Evolutionary conservation across 2,797 vertebrate genomes (phyloP).

Genomic region (Neopelma chrysocephalum): DNA sequence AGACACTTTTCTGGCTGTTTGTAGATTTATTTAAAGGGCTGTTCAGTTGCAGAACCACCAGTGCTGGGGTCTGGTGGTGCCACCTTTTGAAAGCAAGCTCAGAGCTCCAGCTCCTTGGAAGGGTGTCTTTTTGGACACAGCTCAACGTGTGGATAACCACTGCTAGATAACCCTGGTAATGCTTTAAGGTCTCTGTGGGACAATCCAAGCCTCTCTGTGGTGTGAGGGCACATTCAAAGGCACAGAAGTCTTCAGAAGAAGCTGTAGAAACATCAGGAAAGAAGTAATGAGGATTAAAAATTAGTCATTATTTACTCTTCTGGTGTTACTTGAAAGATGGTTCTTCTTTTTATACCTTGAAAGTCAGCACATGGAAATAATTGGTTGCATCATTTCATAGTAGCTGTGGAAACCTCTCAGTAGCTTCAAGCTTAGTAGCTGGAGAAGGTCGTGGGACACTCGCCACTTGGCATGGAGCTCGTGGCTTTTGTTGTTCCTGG

Average conservation of each 20-base stretch:
- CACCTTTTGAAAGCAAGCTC: background rate
- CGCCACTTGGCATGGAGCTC: slow-evolving; percentile 21
- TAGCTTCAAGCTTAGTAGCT: slow-evolving; percentile 20
- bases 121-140: background rate
- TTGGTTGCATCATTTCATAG: background rate
- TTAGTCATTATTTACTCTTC: background rate
- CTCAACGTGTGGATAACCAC: background rate
- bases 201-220: background rate
- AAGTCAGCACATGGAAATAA: slow-evolving; percentile 11
- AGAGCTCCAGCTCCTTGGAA: background rate
- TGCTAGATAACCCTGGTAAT: background rate
- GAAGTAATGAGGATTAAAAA: background rate
- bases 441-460: slow-evolving; percentile 13
- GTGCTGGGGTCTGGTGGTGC: background rate
- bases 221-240: background rate
- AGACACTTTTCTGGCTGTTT: background rate
- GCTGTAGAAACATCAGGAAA: background rate
- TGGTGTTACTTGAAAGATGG: background rate
- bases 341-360: slow-evolving; percentile 8
- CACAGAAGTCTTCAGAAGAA: background rate
- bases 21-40: background rate
- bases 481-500: slow-evolving; percentile 21
- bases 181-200: background rate
- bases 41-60: background rate
- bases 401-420: background rate